Conservation (phyloP, 1,140 invertebrate genomes). For the Colletes latitarsis region DNA sequence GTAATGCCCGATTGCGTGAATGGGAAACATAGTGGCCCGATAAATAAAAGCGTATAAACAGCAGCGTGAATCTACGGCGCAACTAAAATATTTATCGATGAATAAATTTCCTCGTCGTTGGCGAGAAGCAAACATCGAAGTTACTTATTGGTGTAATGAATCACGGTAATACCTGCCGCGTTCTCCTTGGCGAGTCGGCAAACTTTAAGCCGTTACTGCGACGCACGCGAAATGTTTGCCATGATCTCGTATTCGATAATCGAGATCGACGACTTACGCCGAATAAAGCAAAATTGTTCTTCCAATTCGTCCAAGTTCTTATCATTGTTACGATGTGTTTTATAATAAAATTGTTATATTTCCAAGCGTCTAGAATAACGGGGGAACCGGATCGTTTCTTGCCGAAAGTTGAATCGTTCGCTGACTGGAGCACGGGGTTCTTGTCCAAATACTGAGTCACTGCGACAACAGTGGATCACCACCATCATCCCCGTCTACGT, state of each 20-base stretch:
- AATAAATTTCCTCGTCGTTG: slow-evolving; percentile 36
- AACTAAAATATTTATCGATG: slow-evolving; percentile 33
- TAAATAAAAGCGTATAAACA: slow-evolving; percentile 16
- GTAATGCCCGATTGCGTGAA: not conserved
- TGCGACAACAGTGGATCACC: slow-evolving; percentile 72
- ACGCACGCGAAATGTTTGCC: not conserved
- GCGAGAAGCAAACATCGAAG: slow-evolving; percentile 18
- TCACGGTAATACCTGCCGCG: slow-evolving; percentile 21
- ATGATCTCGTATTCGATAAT: not conserved
- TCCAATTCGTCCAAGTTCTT: no score
- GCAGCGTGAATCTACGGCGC: slow-evolving; percentile 13
- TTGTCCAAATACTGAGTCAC: slow-evolving; percentile 79
- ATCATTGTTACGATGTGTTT: no score
- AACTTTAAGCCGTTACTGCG: slow-evolving; percentile 16
- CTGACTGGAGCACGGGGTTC: slow-evolving; percentile 55
- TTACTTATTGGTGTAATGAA: slow-evolving; percentile 35
- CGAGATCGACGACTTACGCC: not conserved
- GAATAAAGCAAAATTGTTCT: no score
- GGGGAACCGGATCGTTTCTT: not conserved
- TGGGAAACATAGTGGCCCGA: not conserved
- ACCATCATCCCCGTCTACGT: slow-evolving; percentile 50
- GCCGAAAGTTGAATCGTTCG: slow-evolving; percentile 57
- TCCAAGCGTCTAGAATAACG: not conserved
- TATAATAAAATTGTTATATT: no score
- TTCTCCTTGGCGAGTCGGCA: slow-evolving; percentile 21